Base-by-base conservation (phyloP, 2,113 vertebrate genomes). In the Acanthochromis polyacanthus region DNA sequence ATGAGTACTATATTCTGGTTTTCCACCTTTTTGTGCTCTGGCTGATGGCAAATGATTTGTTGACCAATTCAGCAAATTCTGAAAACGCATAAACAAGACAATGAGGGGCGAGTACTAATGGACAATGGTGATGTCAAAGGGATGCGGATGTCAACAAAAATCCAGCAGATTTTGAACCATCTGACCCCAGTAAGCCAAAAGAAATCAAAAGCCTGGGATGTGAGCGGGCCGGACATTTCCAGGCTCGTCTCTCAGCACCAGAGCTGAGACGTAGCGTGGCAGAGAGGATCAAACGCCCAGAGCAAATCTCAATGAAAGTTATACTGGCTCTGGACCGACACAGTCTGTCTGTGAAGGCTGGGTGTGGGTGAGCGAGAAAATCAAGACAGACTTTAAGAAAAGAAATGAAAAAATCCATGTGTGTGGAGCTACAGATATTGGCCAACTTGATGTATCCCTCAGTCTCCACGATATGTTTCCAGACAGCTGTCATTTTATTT, bases 221-320 rank as follows among this genome's bases (percentile, higher is more conserved):
- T 77, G 65, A 79, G 74, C 17, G 0, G 15, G 46, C 20, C 1
- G n/a, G 58, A 76, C 50, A 14, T 57, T 65, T 83, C 80, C 71
- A 86, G 32, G 38, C 63, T 77, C 0, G 11, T 87, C 86, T 69
- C 38, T 85, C 84, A 79, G 60, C 84, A 53, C 73, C 48, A 17
- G 52, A 75, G 50, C 20, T 60, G 60, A 76, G 76, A 78, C 2
- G 52, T 76, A 78, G 57, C 40, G 11, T 53, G 80, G 74, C 57
- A 75, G 59, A 57, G 52, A 10, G 58, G 36, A 78, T 86, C 75
- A 58, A 83, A 89, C 17, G 61, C 50, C 66, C 69, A 53, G 45
- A 75, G 45, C 70, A 70, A 76, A 80, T 38, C 51, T 55, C 64
- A 80, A 2, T 64, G 58, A 81, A 75, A 61, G 75, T 55, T 52